Evolutionary conservation across 2,113 vertebrate genomes (phyloP), one percentile per base, ranked within the genome.

Genomic region (Cinclus cinclus): DNA sequence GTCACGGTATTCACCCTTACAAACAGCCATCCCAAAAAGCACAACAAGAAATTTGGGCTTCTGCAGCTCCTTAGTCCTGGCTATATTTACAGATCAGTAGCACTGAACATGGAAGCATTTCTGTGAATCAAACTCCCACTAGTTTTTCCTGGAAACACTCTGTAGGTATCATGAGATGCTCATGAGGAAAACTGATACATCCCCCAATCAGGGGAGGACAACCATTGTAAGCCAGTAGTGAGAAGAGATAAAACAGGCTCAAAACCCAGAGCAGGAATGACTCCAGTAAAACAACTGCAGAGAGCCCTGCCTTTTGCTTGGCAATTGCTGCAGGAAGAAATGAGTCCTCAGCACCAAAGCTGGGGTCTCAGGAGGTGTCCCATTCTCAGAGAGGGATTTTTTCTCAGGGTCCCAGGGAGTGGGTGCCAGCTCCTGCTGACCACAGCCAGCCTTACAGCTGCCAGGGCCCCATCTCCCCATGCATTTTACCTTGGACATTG

Each of bases 321-420:
- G 53, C n/a, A 65, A 9, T 11, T 56, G 8, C 58, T 68, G 73
- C n/a, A 62, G 50, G 28, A 80, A 59, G 46, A 94, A 79, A 13
- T 4, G 42, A 1, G 3, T 12, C 30, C 79, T 64, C 55, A 49
- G 39, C 22, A 62, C 33, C 79, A 42, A 76, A 77, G 50, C 21
- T 70, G 18, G 17, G n/a, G 7, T 16, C 47, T 79, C 41, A 52
- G 49, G 25, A 49, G n/a, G 30, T 50, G 42, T 49, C n/a, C 56
- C 33, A 27, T 27, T 2, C 28, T 53, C 0, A 0, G 19, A 23
- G n/a, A 62, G n/a, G 27, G n/a, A 65, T 8, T 8, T 9, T 46
- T 22, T 2, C 58, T 59, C 56, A 25, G 11, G 12, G 12, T 35
- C 28, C n/a, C 83, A 55, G 52, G 42, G 33, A 53, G 11, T 7